Conservation (phyloP, 2,888 invertebrate species). For the Apantesis nais region DNA sequence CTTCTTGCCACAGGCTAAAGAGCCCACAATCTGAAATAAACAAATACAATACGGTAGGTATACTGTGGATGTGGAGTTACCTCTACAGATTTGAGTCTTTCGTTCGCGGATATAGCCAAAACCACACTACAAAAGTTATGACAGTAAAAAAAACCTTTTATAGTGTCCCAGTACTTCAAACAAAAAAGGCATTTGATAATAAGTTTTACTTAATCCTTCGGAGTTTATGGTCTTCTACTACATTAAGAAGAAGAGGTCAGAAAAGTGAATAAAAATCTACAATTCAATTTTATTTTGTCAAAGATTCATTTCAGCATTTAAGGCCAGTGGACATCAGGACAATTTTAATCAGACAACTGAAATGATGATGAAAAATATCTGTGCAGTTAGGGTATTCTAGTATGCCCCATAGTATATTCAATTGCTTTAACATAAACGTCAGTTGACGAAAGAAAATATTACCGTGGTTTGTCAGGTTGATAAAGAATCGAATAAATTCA, state of each 20-base stretch:
- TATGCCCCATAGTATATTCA: no score
- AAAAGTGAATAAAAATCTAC: no score
- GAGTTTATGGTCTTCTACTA: background rate
- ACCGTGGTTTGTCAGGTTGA: background rate
- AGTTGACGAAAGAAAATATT: background rate
- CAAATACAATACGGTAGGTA: background rate
- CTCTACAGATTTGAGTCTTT: background rate
- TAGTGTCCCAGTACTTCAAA: background rate
- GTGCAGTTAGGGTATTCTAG: no score
- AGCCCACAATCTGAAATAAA: conserved; percentile 55
- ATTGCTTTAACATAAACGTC: background rate
- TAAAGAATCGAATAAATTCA: background rate
- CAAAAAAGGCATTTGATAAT: background rate
- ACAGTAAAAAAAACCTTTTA: background rate
- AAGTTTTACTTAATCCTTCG: background rate
- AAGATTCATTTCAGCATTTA: background rate
- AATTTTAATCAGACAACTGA: background rate
- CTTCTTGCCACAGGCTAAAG: conserved; percentile 66
- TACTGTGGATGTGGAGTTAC: no score
- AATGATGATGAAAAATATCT: background rate
- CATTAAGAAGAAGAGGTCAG: no score
- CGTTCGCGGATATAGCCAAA: background rate
- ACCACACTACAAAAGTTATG: background rate
- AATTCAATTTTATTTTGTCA: background rate
- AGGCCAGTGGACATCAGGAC: background rate